phyloP scores from a whole-genome alignment of 2,113 vertebrate species.

The Peucedramus taeniatus region DNA sequence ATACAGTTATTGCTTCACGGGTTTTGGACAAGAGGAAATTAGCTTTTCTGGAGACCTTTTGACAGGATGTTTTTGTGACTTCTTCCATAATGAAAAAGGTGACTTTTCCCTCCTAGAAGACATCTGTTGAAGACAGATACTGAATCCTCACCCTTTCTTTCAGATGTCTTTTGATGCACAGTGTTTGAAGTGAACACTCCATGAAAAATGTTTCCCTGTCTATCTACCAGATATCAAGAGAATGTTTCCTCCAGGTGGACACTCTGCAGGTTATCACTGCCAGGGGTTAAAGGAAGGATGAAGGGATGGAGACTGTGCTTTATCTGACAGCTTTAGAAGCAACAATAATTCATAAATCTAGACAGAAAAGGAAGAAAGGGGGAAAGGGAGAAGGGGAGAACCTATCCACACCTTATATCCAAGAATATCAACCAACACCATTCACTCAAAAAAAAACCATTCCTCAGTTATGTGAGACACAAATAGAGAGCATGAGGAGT shows the following conservation, averaged over 20 bases:
- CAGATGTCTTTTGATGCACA: background rate
- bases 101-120: background rate
- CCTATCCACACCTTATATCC: background rate
- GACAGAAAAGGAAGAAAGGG: background rate
- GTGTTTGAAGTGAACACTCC: background rate
- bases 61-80: background rate
- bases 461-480: background rate
- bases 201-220: accelerated
- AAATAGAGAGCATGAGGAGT: background rate
- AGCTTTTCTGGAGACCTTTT: background rate
- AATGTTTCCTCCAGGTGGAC: background rate
- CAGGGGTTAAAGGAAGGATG: background rate
- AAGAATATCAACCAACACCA: background rate
- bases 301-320: background rate
- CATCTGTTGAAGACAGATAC: background rate
- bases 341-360: background rate
- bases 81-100: background rate
- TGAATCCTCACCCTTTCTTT: background rate
- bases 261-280: background rate
- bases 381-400: background rate
- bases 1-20: background rate
- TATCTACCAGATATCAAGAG: background rate
- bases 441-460: background rate
- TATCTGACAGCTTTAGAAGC: background rate
- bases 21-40: background rate